Conservation (phyloP, 2,113 vertebrate genomes). For the Crocuta crocuta region DNA sequence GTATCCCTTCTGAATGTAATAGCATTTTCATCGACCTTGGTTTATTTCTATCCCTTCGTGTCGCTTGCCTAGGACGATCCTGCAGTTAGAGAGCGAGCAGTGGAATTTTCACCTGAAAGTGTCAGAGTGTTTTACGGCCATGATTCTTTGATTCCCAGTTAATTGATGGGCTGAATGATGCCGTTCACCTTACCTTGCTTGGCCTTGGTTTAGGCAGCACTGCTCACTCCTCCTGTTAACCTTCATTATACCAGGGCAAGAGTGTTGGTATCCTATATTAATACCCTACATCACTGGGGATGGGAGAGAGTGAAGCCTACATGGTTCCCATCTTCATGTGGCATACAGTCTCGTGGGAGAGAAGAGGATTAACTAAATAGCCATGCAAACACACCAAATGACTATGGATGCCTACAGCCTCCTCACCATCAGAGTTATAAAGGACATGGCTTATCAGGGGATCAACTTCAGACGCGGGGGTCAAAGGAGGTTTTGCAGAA, state of each 20-base stretch:
- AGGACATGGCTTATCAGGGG: neutral
- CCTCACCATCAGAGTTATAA: neutral
- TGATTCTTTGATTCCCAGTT: neutral
- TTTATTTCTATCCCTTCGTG: conserved; percentile 44
- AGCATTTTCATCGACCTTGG: conserved; percentile 38
- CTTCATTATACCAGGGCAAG: neutral
- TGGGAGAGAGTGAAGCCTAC: accelerated
- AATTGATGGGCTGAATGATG: neutral
- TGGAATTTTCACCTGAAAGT: neutral
- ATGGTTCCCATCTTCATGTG: neutral
- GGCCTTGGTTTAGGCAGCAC: neutral
- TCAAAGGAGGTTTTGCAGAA: neutral
- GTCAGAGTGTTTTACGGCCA: neutral
- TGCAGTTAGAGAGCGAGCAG: neutral
- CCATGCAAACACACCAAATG: neutral
- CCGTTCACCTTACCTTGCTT: neutral
- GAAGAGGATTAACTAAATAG: neutral
- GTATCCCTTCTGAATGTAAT: conserved; percentile 58
- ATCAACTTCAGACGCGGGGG: neutral
- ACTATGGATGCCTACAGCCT: neutral
- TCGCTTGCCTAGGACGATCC: neutral
- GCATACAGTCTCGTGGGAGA: accelerated
- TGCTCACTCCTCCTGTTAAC: neutral
- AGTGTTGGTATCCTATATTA: neutral
- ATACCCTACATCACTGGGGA: neutral